These are phyloP conservation scores for Glossosoma conforme DNA, from an alignment of 1,140 invertebrate species.

Conservation along the genomic window DNA sequence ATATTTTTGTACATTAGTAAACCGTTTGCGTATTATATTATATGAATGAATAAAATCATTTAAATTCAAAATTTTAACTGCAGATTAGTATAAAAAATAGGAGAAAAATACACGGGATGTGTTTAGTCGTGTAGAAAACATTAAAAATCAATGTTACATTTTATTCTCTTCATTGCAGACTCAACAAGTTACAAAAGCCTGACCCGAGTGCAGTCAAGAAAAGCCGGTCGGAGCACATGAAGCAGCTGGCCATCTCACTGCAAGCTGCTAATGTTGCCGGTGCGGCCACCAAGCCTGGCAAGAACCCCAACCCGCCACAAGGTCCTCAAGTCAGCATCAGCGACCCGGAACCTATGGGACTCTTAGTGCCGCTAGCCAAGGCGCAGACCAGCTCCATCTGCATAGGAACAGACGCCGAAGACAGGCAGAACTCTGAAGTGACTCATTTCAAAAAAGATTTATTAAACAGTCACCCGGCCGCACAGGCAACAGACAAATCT, in stretches of 20 bases:
- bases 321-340: slow-evolving; percentile 15
- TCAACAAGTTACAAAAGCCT: slow-evolving; percentile 13
- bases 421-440: too few relatives aligned
- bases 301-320: slow-evolving; percentile 9
- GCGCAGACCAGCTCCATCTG: slow-evolving; percentile 15
- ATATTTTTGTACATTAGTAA: too few relatives aligned
- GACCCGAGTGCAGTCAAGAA: neutral
- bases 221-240: too few relatives aligned
- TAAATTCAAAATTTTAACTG: too few relatives aligned
- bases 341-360: slow-evolving; percentile 15
- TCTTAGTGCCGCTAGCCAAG: slow-evolving; percentile 3
- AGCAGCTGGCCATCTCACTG: slow-evolving; percentile 9
- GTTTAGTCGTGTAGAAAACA: too few relatives aligned
- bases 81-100: too few relatives aligned
- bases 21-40: too few relatives aligned
- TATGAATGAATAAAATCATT: too few relatives aligned
- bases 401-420: slow-evolving; percentile 13
- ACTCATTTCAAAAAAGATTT: too few relatives aligned
- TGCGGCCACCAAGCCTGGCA: neutral
- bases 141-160: too few relatives aligned
- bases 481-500: neutral
- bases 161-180: slow-evolving; percentile 21
- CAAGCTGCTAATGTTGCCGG: slow-evolving; percentile 3
- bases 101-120: too few relatives aligned
- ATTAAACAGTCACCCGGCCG: neutral